Percentiles rank a stretch among this genome's conserved stretches.
These are phyloP conservation scores for Neoascia interrupta DNA, from an alignment of 2,888 invertebrate species.

Conservation along the genomic window DNA sequence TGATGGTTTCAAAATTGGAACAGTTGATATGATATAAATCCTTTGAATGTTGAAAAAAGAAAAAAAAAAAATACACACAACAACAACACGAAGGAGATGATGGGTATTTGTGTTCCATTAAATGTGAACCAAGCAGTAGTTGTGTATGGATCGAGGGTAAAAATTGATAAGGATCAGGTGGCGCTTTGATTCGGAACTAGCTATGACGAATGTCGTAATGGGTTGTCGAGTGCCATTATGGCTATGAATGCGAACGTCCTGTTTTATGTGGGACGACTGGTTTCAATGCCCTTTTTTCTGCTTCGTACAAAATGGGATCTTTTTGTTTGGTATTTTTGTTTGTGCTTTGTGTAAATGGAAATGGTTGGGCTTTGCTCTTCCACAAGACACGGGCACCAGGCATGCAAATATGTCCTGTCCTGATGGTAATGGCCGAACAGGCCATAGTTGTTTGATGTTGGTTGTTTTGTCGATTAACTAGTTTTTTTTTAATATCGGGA, in stretches of 20 bases:
- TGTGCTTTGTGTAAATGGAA: constrained; percentile 22
- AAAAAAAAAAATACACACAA: no score
- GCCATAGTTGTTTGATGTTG: constrained; percentile 22
- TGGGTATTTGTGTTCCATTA: constrained; percentile 66
- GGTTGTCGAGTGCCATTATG: constrained; percentile 45
- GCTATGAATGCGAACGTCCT: constrained; percentile 29
- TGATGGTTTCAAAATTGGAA: constrained; percentile 59
- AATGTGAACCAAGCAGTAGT: constrained; percentile 36
- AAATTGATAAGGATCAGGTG: constrained; percentile 68
- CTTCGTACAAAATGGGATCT: constrained; percentile 45
- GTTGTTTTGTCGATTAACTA: neutral
- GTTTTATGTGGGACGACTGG: neutral
- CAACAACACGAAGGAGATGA: constrained; percentile 22
- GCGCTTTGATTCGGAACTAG: constrained; percentile 59
- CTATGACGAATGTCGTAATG: constrained; percentile 65
- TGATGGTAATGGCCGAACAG: constrained; percentile 51
- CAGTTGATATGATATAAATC: constrained; percentile 67
- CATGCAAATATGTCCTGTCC: constrained; percentile 47
- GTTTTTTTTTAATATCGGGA: neutral
- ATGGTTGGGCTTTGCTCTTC: constrained; percentile 34
- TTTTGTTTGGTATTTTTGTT: constrained; percentile 44
- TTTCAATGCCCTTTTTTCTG: constrained; percentile 55
- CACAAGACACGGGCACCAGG: constrained; percentile 16
- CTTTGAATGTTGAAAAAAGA: constrained; percentile 60
- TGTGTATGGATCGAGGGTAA: constrained; percentile 58